Evolutionary conservation across 1,140 invertebrate species (phyloP).

Genomic region (Formica selysi): DNA sequence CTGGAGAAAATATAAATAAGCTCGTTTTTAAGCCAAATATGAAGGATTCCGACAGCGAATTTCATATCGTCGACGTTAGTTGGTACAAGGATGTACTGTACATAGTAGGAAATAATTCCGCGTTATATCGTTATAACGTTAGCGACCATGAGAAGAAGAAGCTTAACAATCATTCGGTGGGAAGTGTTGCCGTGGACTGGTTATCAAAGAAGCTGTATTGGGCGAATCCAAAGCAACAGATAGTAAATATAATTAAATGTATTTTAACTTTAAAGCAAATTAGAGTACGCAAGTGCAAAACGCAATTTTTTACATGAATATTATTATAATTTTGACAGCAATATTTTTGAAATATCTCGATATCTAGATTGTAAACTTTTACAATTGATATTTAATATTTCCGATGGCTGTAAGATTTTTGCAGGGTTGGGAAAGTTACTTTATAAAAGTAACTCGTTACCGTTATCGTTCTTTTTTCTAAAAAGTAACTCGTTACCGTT

Average conservation of each 20-base stretch:
- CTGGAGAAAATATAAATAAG: slow-evolving; percentile 90
- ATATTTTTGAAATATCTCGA: background rate
- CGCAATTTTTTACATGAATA: too few relatives aligned
- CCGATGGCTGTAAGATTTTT: background rate
- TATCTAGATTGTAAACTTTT: background rate
- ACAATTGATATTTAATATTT: background rate
- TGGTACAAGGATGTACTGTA: slow-evolving; percentile 91
- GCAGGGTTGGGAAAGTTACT: too few relatives aligned
- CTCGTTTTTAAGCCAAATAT: slow-evolving; percentile 88
- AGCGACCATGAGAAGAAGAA: slow-evolving; percentile 88
- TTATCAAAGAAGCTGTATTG: slow-evolving; percentile 95
- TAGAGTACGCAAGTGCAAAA: too few relatives aligned
- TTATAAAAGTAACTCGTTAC: too few relatives aligned
- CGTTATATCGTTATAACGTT: slow-evolving; percentile 90
- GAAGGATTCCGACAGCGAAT: slow-evolving; percentile 84
- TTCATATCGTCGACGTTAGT: slow-evolving; percentile 89
- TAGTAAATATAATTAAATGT: slow-evolving; percentile 86
- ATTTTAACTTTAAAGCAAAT: background rate
- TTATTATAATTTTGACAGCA: too few relatives aligned
- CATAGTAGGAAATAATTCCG: slow-evolving; percentile 91
- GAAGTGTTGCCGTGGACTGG: slow-evolving; percentile 95
- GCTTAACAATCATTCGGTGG: slow-evolving; percentile 90
- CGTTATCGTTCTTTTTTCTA: too few relatives aligned
- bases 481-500: too few relatives aligned
- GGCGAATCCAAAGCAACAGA: slow-evolving; percentile 94